Evolutionary conservation across 2,113 vertebrate species (phyloP), one percentile per base, ranked within the genome.

Genomic region (Aramus guarauna): DNA sequence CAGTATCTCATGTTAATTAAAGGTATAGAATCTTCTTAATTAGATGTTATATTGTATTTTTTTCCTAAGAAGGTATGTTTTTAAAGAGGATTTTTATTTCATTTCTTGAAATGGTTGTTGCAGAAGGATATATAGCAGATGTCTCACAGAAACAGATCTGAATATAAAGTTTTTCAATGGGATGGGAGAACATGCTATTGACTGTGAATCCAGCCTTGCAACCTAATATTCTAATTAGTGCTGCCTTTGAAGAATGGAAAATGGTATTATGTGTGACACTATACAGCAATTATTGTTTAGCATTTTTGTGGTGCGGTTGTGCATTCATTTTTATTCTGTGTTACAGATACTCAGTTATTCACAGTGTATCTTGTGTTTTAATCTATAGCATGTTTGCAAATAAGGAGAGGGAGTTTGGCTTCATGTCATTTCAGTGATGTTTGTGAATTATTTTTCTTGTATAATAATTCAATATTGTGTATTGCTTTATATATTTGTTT

Each of bases 141-240:
- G 94, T 85, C 69, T 92, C 81, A 67, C 15, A 95, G 72, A 37
- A 64, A 62, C 45, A 58, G 43, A 26, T 84, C 64, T 59, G 55
- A 78, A 92, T 85, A 63, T 59, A 84, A 88, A 34, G n/a, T 92
- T 92, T 85, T 85, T 60, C 83, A 87, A 15, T 30, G 90, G 97
- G 97, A 96, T 94, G 97, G 95, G 91, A 98, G 91, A 90, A 93
- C 85, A 58, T 45, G 36, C 97, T 98, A 95, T 96, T 96, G 98
- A 97, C 98, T 97, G 90, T 97, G 98, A 97, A 98, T 96, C 92
- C 96, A 96, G 97, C 95, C 97, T 98, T 96, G 96, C 90, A 95
- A 96, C 83, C 72, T 97, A 82, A 96, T 90, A 88, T 97, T 97
- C 96, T 98, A 95, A 98, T 98, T 98, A 98, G 97, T 94, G 91